Evolutionary conservation across 2,113 vertebrate genomes (phyloP), one percentile per base, ranked within the genome.

Genomic region (Erythrolamprus reginae): DNA sequence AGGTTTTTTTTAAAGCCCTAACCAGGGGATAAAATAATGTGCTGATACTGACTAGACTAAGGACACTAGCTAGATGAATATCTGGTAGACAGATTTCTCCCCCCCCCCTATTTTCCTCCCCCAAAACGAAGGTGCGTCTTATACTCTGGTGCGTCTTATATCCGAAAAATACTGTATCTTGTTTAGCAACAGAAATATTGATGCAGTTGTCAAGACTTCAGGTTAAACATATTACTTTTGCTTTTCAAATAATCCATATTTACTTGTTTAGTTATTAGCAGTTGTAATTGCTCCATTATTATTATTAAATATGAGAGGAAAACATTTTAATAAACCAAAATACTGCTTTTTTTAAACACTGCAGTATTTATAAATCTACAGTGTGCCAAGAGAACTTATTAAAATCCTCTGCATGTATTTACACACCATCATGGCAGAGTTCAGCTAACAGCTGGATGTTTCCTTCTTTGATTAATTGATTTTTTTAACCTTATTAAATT

Each of bases 391-490:
- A 53, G 70, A 93, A 94, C 70, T 48, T 88, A 91, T 15, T 3
- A 86, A 88, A 93, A 82, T 58, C 86, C 88, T 6, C 28, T 24
- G 1, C 56, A 90, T 89, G 15, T 15, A 70, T 91, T 50, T 88
- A 8, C 26, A 21, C 26, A 88, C 12, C 45, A 91, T 42, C n/a
- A 87, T 1, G 4, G 3, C 2, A 89, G n/a, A 42, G 26, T 1
- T 56, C 84, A 47, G 70, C 88, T 95, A 94, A 88, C 0, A 93
- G 58, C 55, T 88, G 21, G 15, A 51, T 92, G 87, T 89, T 92
- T 92, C 88, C n/a, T 6, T 45, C 56, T 17, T 1, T 92, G 92
- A 92, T 93, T 88, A 93, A 89, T 15, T 91, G 56, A 1, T 82
- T 84, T 92, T 92, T 91, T 87, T 91, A 93, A 42, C 26, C 33